Evolutionary conservation across 2,113 vertebrate species (phyloP).

Genomic region (Vombatus ursinus): DNA sequence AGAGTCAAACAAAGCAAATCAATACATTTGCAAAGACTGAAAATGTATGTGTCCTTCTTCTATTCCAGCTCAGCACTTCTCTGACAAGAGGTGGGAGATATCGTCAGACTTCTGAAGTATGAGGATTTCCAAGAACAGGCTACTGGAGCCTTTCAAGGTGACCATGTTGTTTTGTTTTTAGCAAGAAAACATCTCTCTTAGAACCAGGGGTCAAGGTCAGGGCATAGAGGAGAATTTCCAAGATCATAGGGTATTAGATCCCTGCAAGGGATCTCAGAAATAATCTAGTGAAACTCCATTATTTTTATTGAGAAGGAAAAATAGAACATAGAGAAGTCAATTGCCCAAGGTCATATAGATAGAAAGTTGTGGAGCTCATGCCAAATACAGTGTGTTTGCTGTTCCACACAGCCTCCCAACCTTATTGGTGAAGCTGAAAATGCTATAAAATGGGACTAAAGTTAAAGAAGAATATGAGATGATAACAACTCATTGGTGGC

Average conservation of each 20-base stretch:
- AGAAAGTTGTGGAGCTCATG: not conserved
- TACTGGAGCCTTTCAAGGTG: not conserved
- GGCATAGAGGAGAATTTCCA: not conserved
- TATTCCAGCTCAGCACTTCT: not conserved
- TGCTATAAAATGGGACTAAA: not conserved
- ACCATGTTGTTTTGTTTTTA: not conserved
- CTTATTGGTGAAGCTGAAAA: not conserved
- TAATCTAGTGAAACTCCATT: not conserved
- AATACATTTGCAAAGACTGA: not conserved
- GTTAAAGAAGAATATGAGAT: not conserved
- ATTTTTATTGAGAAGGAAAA: not conserved
- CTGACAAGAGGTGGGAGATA: not conserved
- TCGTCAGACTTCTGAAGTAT: not conserved
- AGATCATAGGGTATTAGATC: not conserved
- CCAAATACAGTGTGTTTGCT: not conserved
- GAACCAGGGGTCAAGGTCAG: not conserved
- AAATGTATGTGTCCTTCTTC: not conserved
- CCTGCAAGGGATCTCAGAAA: not conserved
- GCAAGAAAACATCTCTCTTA: not conserved
- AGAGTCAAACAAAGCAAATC: not conserved
- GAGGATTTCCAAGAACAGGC: not conserved
- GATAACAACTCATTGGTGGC: not conserved
- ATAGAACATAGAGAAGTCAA: not conserved
- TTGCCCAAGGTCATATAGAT: not conserved
- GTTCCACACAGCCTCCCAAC: not conserved